A percentile compares a stretch with the other conserved stretches of the same genome.
Evolutionary conservation across 2,888 invertebrate species (phyloP).

Genomic region (Dastarcus helophoroides): DNA sequence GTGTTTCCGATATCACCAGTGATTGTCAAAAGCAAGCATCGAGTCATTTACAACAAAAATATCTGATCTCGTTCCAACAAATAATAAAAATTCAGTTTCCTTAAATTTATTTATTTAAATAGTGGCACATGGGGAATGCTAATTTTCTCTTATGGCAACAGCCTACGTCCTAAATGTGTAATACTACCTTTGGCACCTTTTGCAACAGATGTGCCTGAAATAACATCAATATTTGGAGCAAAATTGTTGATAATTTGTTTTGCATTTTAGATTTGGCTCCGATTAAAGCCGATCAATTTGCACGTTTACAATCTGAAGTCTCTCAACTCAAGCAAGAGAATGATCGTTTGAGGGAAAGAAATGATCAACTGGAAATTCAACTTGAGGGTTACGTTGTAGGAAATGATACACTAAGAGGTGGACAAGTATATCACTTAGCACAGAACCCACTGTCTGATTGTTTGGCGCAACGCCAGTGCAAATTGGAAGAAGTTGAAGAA

Average conservation of each 20-base stretch:
- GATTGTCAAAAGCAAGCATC: no score
- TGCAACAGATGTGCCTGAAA: no score
- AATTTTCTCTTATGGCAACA: no score
- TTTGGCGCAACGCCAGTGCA: slow-evolving; percentile 50
- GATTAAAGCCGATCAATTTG: slow-evolving; percentile 42
- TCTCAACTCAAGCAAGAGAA: slow-evolving; percentile 41
- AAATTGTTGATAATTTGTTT: slow-evolving; percentile 3
- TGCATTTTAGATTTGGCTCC: slow-evolving; percentile 24
- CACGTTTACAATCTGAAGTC: slow-evolving; percentile 48
- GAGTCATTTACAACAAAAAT: no score
- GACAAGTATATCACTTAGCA: slow-evolving; percentile 48
- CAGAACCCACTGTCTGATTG: slow-evolving; percentile 66
- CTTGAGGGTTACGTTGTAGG: slow-evolving; percentile 43
- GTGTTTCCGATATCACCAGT: no score
- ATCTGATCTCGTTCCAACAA: no score
- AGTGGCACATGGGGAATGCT: no score
- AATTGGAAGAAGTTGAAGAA: slow-evolving; percentile 57
- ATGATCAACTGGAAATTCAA: slow-evolving; percentile 55
- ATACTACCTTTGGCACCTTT: no score
- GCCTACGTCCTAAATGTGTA: no score
- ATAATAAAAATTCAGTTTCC: no score
- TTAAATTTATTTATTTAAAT: no score
- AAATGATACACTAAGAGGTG: slow-evolving; percentile 31
- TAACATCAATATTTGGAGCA: no score
- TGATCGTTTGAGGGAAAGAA: slow-evolving; percentile 36